These are phyloP conservation scores for Podarcis muralis DNA, from an alignment of 2,113 vertebrate species.

Conservation along the genomic window DNA sequence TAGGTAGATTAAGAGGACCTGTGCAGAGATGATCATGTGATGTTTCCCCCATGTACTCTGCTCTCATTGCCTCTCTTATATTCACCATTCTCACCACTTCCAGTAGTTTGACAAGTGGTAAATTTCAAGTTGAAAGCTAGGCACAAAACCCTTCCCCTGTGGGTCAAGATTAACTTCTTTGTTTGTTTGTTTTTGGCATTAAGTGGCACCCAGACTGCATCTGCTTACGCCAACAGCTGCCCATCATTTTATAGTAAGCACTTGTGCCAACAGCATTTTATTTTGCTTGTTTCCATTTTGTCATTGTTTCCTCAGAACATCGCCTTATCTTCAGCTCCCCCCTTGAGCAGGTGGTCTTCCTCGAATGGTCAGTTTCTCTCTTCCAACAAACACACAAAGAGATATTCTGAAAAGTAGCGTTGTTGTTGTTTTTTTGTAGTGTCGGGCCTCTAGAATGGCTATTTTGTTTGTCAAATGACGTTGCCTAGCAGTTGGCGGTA, in stretches of 20 bases:
- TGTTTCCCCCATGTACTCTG: neutral
- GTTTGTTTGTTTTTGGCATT: neutral
- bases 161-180: too few species aligned
- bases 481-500: neutral
- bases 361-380: conserved; percentile 8
- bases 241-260: neutral
- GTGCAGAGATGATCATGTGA: neutral
- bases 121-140: neutral
- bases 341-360: neutral
- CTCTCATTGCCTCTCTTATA: neutral
- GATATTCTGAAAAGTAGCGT: neutral
- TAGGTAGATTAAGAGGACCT: neutral
- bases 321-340: neutral
- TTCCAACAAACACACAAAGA: neutral
- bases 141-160: neutral
- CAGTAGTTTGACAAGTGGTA: too few species aligned
- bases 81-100: neutral
- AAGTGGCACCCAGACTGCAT: neutral
- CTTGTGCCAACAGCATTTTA: neutral
- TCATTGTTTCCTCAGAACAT: neutral
- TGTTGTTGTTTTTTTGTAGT: neutral
- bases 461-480: neutral
- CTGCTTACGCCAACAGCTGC: neutral
- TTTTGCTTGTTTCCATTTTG: neutral
- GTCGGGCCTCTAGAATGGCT: neutral